Conservation (phyloP, 2,888 invertebrate genomes). For the Pocota personata region DNA sequence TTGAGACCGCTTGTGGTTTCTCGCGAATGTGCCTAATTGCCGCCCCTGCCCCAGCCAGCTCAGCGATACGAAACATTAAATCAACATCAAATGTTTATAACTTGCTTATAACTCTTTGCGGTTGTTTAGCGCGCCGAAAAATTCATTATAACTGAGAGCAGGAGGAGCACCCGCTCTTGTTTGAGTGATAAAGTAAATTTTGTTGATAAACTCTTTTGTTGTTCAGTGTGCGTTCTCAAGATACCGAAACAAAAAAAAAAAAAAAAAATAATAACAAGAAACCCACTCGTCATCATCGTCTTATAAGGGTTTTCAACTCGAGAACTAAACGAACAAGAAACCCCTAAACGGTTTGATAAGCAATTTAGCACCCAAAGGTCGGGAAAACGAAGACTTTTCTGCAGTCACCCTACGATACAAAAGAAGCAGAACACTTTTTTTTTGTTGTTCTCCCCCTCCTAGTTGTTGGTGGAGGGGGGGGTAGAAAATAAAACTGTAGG, state of each 20-base stretch:
- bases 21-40: constrained; percentile 56
- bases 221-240: constrained; percentile 26
- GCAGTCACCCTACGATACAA: background rate
- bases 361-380: constrained; percentile 49
- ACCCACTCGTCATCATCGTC: constrained; percentile 37
- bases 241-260: constrained; percentile 9
- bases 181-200: constrained; percentile 15
- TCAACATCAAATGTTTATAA: constrained; percentile 41
- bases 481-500: background rate
- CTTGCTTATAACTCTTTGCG: constrained; percentile 43
- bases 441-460: background rate
- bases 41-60: background rate
- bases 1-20: constrained; percentile 50
- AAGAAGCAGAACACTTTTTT: background rate
- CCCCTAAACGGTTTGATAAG: constrained; percentile 60
- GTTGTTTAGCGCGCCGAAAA: constrained; percentile 22
- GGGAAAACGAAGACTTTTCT: background rate
- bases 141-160: constrained; percentile 25
- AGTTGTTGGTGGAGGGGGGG: background rate
- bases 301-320: constrained; percentile 41
- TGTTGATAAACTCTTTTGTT: constrained; percentile 47
- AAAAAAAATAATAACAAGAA: background rate
- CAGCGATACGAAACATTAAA: constrained; percentile 10
- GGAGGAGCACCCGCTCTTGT: background rate
- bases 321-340: constrained; percentile 42